These are phyloP conservation scores for Andricus grossulariae DNA, from an alignment of 1,140 invertebrate genomes.

Conservation along the genomic window DNA sequence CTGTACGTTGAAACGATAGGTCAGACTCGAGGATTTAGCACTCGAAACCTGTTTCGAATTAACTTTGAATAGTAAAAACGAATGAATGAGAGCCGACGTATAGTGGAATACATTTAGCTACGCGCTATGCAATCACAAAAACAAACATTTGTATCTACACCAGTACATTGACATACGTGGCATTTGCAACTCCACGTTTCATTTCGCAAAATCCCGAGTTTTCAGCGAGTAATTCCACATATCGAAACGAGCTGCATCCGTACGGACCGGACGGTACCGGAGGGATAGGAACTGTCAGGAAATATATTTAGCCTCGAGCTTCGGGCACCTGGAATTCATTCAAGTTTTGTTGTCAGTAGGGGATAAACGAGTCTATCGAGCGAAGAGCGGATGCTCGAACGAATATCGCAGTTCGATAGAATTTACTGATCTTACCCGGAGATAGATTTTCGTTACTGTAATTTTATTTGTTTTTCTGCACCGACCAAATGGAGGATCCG, in stretches of 20 bases:
- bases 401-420: not conserved
- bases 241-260: not conserved
- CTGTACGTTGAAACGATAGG: too few species aligned
- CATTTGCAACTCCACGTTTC: constrained; percentile 13
- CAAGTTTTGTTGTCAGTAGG: constrained; percentile 1
- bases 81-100: not conserved
- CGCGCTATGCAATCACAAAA: not conserved
- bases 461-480: too few species aligned
- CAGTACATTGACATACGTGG: not conserved
- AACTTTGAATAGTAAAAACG: not conserved
- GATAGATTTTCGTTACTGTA: not conserved
- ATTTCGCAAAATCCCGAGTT: constrained; percentile 19
- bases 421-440: not conserved
- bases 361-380: constrained; percentile 23
- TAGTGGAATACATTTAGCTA: not conserved
- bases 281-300: not conserved
- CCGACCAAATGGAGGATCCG: too few species aligned
- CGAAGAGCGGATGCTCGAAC: not conserved
- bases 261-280: not conserved
- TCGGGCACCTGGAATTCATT: constrained; percentile 7
- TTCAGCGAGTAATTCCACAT: constrained; percentile 11
- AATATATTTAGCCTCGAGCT: constrained; percentile 21
- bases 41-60: not conserved
- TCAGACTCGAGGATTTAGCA: not conserved
- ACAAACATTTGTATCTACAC: not conserved